These are phyloP conservation scores for Coturnix japonica DNA, from an alignment of 2,113 vertebrate species.

Conservation along the genomic window DNA sequence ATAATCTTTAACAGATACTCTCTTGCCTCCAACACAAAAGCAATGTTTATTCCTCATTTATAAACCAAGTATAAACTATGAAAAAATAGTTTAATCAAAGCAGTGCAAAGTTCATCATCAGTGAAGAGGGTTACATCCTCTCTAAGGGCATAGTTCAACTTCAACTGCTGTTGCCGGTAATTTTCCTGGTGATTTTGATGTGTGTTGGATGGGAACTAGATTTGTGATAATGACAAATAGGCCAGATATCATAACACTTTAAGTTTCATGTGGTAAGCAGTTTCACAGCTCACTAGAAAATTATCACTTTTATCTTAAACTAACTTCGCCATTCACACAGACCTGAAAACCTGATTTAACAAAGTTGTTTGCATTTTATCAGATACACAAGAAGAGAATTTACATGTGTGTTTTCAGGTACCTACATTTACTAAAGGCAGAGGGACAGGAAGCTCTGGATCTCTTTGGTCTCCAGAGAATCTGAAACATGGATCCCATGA, in stretches of 20 bases:
- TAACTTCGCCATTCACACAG: neutral
- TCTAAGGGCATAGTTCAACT: slow-evolving; percentile 7
- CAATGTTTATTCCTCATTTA: slow-evolving; percentile 24
- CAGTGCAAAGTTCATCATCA: slow-evolving; percentile 38
- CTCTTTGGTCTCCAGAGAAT: neutral
- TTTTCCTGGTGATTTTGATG: slow-evolving; percentile 28
- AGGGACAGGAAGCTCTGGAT: neutral
- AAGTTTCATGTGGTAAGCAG: neutral
- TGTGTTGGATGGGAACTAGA: neutral
- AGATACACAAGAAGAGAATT: neutral
- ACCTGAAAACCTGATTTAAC: neutral
- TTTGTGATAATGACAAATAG: slow-evolving; percentile 13
- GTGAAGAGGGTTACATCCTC: slow-evolving; percentile 18
- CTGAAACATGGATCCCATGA: neutral
- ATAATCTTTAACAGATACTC: slow-evolving; percentile 16
- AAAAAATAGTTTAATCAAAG: slow-evolving; percentile 48
- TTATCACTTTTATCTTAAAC: neutral
- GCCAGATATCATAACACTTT: neutral
- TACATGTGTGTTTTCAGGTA: neutral
- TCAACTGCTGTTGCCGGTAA: neutral
- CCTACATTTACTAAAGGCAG: neutral
- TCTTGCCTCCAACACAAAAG: neutral
- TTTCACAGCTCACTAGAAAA: neutral
- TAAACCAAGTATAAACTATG: slow-evolving; percentile 7
- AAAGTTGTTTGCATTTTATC: neutral